These are phyloP conservation scores for Burhinus oedicnemus DNA, from an alignment of 2,113 vertebrate species.

Conservation along the genomic window DNA sequence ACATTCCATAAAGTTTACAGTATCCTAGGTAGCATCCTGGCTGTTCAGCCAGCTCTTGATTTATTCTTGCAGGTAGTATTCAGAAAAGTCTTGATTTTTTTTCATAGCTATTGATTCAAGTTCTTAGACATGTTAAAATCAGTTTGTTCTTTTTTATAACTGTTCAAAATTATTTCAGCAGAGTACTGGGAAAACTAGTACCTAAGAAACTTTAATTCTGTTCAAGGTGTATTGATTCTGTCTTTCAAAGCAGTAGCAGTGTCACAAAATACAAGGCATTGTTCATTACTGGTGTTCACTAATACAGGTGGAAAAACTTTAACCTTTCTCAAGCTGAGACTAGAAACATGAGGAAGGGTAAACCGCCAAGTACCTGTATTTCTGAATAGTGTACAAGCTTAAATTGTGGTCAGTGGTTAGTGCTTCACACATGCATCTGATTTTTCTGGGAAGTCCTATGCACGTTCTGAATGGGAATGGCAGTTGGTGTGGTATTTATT, in stretches of 20 bases:
- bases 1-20: not conserved
- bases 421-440: not conserved
- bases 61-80: not conserved
- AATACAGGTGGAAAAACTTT: not conserved
- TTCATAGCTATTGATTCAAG: not conserved
- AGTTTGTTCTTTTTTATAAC: not conserved
- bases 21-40: not conserved
- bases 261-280: not conserved
- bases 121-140: not conserved
- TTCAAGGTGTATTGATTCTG: not conserved
- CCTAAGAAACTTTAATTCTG: not conserved
- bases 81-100: not conserved
- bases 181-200: not conserved
- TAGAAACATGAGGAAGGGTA: not conserved
- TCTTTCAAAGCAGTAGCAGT: not conserved
- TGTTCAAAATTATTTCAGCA: not conserved
- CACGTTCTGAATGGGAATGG: conserved; percentile 3
- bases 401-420: not conserved
- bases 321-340: not conserved
- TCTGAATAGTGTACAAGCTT: not conserved
- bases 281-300: not conserved
- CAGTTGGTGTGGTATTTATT: conserved; percentile 65
- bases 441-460: conserved; percentile 30
- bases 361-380: not conserved
- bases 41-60: not conserved